phyloP scores from a whole-genome alignment of 1,140 invertebrate genomes.

The Eriosoma lanigerum region DNA sequence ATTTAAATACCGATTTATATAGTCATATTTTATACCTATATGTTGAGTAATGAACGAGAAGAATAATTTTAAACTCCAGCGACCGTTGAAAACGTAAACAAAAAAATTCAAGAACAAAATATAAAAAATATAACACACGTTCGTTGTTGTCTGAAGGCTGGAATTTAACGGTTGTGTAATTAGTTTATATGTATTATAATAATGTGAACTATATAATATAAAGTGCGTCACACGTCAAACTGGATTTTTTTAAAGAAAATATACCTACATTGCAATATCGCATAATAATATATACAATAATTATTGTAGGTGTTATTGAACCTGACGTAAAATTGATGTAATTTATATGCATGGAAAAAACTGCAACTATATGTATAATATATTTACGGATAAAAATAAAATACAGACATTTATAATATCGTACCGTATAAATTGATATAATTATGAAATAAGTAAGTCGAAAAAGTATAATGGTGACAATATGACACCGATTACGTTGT shows the following conservation, averaged over 20 bases:
- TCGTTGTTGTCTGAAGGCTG: neutral
- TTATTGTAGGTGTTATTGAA: neutral
- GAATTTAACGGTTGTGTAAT: neutral
- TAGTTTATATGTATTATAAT: conserved; percentile 23
- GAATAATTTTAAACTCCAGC: neutral
- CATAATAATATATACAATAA: neutral
- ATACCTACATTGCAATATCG: neutral
- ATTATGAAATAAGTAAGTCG: neutral
- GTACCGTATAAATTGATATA: neutral
- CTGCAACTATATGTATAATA: neutral
- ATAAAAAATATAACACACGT: neutral
- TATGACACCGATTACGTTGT: neutral
- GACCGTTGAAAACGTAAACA: neutral
- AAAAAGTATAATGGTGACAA: too few relatives aligned
- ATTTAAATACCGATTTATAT: too few relatives aligned
- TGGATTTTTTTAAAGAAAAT: neutral
- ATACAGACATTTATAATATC: neutral
- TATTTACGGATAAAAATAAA: neutral
- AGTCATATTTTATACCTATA: neutral
- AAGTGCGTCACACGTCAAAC: neutral
- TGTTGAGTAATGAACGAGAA: neutral
- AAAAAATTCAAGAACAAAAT: conserved; percentile 9
- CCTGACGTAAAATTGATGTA: neutral
- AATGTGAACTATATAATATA: too few relatives aligned
- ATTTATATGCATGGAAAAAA: neutral